phyloP scores from a whole-genome alignment of 2,797 vertebrate genomes.

The Erethizon dorsatum region DNA sequence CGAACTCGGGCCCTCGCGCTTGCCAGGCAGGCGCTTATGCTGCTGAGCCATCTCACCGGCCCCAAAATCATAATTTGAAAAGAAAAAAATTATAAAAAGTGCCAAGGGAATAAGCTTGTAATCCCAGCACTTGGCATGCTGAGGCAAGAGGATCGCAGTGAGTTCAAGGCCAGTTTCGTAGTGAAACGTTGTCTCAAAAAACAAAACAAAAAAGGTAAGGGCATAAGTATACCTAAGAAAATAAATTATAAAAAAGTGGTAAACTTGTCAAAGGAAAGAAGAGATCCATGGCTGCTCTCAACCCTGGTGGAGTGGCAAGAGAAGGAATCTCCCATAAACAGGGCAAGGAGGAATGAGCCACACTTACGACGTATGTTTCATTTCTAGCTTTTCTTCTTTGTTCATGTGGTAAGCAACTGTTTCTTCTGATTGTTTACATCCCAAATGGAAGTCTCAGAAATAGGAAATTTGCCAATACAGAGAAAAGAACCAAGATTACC shows the following conservation, averaged over 20 bases:
- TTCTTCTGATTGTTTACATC: background rate
- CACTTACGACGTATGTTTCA: background rate
- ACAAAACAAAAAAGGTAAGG: background rate
- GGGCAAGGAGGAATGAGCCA: background rate
- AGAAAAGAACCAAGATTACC: constrained; percentile 28
- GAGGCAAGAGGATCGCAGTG: background rate
- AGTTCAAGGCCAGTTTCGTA: background rate
- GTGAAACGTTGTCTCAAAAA: background rate
- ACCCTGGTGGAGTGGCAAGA: background rate
- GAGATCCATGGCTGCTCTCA: background rate
- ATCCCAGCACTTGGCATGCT: background rate
- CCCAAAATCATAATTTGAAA: background rate
- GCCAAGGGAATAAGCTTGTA: background rate
- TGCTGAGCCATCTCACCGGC: no score
- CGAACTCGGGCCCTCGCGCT: no score
- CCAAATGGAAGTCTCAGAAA: constrained; percentile 44
- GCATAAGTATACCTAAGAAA: background rate
- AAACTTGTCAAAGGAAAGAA: background rate
- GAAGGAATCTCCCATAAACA: background rate
- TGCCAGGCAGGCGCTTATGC: no score
- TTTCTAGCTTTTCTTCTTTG: background rate
- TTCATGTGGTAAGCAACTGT: background rate
- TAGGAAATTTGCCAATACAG: background rate
- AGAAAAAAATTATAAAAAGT: background rate
- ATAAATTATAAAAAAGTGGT: background rate